These are phyloP conservation scores for Podocnemis expansa DNA, from an alignment of 2,113 vertebrate genomes.

Conservation along the genomic window DNA sequence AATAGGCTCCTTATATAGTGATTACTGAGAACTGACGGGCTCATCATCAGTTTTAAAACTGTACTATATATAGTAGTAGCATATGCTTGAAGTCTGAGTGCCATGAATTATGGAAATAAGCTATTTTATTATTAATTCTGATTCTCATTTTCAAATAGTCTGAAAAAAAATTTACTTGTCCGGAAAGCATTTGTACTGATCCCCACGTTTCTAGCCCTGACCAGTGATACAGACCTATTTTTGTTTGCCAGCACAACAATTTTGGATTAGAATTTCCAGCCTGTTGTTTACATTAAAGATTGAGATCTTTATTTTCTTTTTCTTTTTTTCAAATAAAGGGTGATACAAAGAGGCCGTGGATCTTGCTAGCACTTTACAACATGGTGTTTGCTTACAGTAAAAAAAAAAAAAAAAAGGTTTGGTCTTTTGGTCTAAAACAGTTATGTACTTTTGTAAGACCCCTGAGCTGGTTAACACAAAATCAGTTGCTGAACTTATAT, in stretches of 20 bases:
- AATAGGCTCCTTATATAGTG: background rate
- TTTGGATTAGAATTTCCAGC: background rate
- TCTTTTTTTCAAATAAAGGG: background rate
- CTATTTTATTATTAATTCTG: background rate
- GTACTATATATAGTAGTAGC: background rate
- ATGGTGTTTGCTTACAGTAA: background rate
- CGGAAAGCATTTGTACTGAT: background rate
- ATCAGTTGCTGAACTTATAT: background rate
- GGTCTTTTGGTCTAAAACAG: background rate
- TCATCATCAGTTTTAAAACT: background rate
- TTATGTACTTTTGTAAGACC: background rate
- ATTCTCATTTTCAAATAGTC: background rate
- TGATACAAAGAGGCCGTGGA: background rate
- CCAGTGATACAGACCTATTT: background rate
- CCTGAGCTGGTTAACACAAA: background rate
- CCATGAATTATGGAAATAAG: background rate
- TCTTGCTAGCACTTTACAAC: background rate
- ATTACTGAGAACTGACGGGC: background rate
- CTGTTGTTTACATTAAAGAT: background rate
- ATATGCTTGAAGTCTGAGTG: background rate
- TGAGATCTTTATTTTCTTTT: background rate
- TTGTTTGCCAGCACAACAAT: background rate
- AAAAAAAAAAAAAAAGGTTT: slow-evolving; percentile 18
- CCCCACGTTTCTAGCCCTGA: background rate
- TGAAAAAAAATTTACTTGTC: background rate